phyloP scores from a whole-genome alignment of 1,140 invertebrate species.

The Brachionus koreanus region DNA sequence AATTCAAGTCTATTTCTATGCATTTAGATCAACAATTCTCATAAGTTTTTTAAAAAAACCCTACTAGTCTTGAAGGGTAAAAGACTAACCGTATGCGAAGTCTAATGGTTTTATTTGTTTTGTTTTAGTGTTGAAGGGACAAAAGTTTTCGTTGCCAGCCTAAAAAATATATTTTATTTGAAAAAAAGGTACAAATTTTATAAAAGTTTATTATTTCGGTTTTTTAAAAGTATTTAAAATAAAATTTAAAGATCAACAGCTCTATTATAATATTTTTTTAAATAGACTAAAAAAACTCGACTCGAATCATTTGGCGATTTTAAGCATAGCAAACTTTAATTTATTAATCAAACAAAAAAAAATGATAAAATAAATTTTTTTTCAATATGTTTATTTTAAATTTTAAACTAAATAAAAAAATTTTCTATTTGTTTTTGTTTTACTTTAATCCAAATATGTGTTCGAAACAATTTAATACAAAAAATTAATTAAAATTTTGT shows the following conservation, averaged over 20 bases:
- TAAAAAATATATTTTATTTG: conserved; percentile 60
- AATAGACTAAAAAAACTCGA: not conserved
- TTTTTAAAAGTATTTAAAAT: not conserved
- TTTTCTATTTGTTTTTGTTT: not conserved
- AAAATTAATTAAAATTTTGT: not conserved
- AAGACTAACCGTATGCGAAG: conserved; percentile 28
- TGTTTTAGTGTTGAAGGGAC: conserved; percentile 82
- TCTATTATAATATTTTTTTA: not conserved
- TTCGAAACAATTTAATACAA: not conserved
- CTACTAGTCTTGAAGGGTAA: conserved; percentile 41
- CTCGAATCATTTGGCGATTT: not conserved
- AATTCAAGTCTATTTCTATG: not conserved
- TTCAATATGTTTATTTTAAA: not conserved
- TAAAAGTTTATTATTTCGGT: not conserved
- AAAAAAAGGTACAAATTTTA: conserved; percentile 18
- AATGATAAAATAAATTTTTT: not conserved
- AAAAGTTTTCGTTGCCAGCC: conserved; percentile 86
- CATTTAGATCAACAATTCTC: conserved; percentile 4
- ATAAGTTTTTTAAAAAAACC: conserved; percentile 30
- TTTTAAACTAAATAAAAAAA: not conserved
- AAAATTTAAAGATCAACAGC: not conserved
- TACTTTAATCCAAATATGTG: not conserved
- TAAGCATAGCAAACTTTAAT: not conserved
- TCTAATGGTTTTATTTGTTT: conserved; percentile 49
- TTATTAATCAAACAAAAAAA: not conserved